Percentiles rank a stretch among this genome's conserved stretches.
Conservation (phyloP, 2,888 invertebrate species). For the Atethmia centrago region DNA sequence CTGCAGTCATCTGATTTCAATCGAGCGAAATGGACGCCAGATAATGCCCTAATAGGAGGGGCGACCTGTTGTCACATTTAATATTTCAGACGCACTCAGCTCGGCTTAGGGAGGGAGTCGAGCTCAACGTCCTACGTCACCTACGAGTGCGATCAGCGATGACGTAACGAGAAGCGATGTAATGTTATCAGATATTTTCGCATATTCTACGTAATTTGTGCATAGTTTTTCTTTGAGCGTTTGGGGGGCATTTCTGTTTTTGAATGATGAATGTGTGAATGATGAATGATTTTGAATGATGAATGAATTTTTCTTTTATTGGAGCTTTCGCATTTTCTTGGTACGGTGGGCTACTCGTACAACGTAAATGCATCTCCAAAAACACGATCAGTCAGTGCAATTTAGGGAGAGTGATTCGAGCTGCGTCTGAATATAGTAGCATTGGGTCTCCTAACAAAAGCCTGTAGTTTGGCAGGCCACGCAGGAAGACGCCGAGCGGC, state of each 20-base stretch:
- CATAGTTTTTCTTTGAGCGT: not conserved
- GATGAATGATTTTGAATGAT: no score
- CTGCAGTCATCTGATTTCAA: conserved; percentile 40
- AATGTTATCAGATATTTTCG: not conserved
- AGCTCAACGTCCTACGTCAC: not conserved
- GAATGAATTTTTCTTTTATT: not conserved
- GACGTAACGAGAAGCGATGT: not conserved
- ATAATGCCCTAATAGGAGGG: conserved; percentile 11
- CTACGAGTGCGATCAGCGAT: not conserved
- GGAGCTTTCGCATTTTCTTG: not conserved
- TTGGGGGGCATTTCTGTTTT: not conserved
- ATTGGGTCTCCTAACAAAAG: conserved; percentile 29
- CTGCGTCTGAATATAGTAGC: conserved; percentile 35
- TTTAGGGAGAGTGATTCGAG: conserved; percentile 33
- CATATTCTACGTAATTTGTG: not conserved
- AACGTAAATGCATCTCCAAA: conserved; percentile 7
- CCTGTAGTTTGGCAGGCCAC: conserved; percentile 59
- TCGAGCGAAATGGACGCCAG: conserved; percentile 22
- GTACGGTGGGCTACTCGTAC: not conserved
- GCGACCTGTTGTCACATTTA: conserved; percentile 45
- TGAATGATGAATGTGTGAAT: no score
- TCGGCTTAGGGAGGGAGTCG: conserved; percentile 18
- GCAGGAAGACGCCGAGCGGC: conserved; percentile 76
- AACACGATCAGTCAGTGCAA: conserved; percentile 33
- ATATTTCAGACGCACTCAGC: conserved; percentile 39